Evolutionary conservation across 2,797 vertebrate genomes (phyloP).

Genomic region (Botia almorhae): DNA sequence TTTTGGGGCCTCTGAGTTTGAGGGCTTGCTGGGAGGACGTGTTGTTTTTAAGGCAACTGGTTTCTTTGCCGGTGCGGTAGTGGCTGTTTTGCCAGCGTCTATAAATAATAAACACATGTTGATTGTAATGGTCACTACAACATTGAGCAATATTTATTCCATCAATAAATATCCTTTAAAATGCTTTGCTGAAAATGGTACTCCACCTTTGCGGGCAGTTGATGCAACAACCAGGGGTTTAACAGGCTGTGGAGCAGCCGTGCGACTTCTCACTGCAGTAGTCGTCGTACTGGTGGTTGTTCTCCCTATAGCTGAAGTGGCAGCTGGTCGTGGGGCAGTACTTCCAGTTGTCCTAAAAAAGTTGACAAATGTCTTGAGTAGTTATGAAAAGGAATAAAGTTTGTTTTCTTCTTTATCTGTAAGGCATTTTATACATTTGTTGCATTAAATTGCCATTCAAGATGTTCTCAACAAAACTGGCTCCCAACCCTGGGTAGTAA

Average conservation of each 20-base stretch:
- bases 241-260: slow-evolving; percentile 59
- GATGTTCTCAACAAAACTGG: not conserved
- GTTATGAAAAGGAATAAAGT: not conserved
- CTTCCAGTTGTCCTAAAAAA: slow-evolving; percentile 45
- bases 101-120: slow-evolving; percentile 31
- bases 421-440: not conserved
- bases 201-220: slow-evolving; percentile 74
- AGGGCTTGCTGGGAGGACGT: slow-evolving; percentile 61
- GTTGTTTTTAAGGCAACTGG: slow-evolving; percentile 47
- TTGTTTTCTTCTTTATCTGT: not conserved
- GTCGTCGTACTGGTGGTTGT: slow-evolving; percentile 54
- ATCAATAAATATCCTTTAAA: not conserved
- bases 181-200: not conserved
- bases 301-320: slow-evolving; percentile 57
- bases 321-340: slow-evolving; percentile 57
- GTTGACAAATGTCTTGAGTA: not conserved
- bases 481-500: not conserved
- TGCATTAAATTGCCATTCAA: not conserved
- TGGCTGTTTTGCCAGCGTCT: slow-evolving; percentile 72
- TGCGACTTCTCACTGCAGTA: slow-evolving; percentile 58
- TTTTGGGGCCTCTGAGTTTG: slow-evolving; percentile 69
- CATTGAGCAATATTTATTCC: not conserved
- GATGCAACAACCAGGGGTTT: slow-evolving; percentile 52
- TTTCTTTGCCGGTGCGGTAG: slow-evolving; percentile 66
- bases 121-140: not conserved